Conservation (phyloP, 1,140 invertebrate species). For the Leptinotarsa undecemlineata region DNA sequence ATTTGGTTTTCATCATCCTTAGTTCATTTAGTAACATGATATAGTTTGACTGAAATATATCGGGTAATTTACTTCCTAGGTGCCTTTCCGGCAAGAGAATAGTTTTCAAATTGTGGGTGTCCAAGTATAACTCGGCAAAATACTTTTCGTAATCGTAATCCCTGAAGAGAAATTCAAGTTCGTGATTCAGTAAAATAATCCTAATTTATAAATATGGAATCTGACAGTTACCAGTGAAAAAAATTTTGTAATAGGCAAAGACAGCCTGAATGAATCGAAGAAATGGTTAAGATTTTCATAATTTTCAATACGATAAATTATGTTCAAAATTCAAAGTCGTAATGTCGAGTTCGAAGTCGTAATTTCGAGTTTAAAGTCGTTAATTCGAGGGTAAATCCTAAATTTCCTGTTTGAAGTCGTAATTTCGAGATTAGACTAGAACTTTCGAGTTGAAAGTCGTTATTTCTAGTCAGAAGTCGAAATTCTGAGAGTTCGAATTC, state of each 20-base stretch:
- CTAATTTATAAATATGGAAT: neutral
- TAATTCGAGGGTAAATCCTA: too few relatives aligned
- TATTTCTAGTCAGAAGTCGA: too few relatives aligned
- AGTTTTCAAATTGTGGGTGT: conserved; percentile 37
- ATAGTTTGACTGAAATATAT: conserved; percentile 39
- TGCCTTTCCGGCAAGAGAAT: conserved; percentile 40
- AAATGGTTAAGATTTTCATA: neutral
- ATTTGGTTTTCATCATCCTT: neutral
- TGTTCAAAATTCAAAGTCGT: too few relatives aligned
- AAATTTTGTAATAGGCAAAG: neutral
- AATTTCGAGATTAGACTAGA: too few relatives aligned
- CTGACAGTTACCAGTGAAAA: neutral
- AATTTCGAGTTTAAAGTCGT: too few relatives aligned
- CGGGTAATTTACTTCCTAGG: conserved; percentile 38
- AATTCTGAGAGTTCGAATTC: too few relatives aligned
- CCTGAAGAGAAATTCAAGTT: conserved; percentile 26
- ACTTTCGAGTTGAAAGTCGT: too few relatives aligned
- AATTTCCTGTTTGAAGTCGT: too few relatives aligned
- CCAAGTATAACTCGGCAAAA: conserved; percentile 35
- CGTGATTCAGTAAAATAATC: neutral
- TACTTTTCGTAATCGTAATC: conserved; percentile 40
- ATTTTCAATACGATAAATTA: too few relatives aligned
- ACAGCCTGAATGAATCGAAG: too few relatives aligned
- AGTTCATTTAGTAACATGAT: conserved; percentile 24
- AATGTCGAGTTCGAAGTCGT: too few relatives aligned